Evolutionary conservation across 1,140 invertebrate species (phyloP), one percentile per base, ranked within the genome.

Genomic region (Tetranychus urticae): DNA sequence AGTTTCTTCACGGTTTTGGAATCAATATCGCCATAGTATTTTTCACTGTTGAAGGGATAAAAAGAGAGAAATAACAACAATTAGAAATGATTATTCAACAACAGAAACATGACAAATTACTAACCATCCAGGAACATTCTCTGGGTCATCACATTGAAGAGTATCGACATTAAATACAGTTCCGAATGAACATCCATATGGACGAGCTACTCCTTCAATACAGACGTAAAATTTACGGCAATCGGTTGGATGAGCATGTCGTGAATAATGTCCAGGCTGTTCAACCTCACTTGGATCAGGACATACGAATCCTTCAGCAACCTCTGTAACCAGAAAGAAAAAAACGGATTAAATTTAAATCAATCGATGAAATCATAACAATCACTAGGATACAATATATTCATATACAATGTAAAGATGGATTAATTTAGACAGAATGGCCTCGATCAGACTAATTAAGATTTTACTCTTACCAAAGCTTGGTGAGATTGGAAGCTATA

Each of bases 91-190:
- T 37, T 37, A 52, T n/a, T 36, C 23, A 48, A 36, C 33, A 58
- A 42, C 13, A 14, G 10, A 59, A 4, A 54, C 13, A 7, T 35
- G 48, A 46, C 34, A 50, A 7, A n/a, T 52, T 56, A 79, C 86
- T 86, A 75, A 91, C 87, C 88, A 92, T 80, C 87, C 87, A 71
- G 83, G 83, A 77, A 91, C 88, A 73, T 88, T 86, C 77, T 88
- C 85, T 62, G 88, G 87, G 69, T 89, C 87, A 74, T 88, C 84
- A 73, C 89, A 93, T 76, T 87, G 86, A 62, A 88, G 86, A 63
- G 82, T 83, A 66, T 86, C 87, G 70, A 92, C 91, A 73, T 91
- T 90, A 83, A 91, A 93, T 13, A 92, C 89, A 33, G 88, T 91
- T 62, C 88, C 89, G 69, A 93, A 87, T 66, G 87, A 87, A 75